Percentiles rank a stretch among this genome's conserved stretches.
Evolutionary conservation across 2,113 vertebrate species (phyloP).

Genomic region (Chionodraco myersi): DNA sequence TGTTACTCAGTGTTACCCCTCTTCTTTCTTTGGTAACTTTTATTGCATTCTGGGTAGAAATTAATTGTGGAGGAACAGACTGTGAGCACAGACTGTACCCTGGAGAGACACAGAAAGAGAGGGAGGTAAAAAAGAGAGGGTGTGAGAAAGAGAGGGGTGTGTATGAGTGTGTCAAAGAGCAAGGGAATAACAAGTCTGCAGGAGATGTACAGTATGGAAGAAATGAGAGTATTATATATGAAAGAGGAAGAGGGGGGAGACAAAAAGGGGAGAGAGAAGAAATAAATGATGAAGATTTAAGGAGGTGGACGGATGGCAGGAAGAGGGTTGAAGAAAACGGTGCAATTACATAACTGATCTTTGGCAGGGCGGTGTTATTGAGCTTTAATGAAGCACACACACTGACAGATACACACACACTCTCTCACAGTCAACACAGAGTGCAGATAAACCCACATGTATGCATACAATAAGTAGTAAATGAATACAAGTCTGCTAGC

Average conservation of each 20-base stretch:
- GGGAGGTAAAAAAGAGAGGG: slow-evolving; percentile 11
- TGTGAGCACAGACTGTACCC: slow-evolving; percentile 74
- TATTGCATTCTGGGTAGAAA: slow-evolving; percentile 74
- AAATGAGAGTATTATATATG: too few species aligned
- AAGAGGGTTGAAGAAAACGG: slow-evolving; percentile 67
- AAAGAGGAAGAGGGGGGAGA: not conserved
- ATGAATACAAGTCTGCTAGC: slow-evolving; percentile 12
- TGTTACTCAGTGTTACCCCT: slow-evolving; percentile 59
- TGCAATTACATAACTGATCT: slow-evolving; percentile 71
- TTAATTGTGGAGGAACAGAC: slow-evolving; percentile 65
- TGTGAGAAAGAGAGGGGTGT: slow-evolving; percentile 33
- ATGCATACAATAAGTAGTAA: slow-evolving; percentile 32
- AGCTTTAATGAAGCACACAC: slow-evolving; percentile 56
- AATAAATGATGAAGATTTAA: slow-evolving; percentile 27
- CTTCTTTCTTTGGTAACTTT: slow-evolving; percentile 65
- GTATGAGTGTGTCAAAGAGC: slow-evolving; percentile 39
- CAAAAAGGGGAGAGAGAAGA: not conserved
- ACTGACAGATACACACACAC: slow-evolving; percentile 25
- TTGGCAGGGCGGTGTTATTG: slow-evolving; percentile 65
- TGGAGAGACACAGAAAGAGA: slow-evolving; percentile 32
- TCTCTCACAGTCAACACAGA: slow-evolving; percentile 2
- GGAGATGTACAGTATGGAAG: not conserved
- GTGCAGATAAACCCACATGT: slow-evolving; percentile 7
- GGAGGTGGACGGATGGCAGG: slow-evolving; percentile 64
- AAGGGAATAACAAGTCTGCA: slow-evolving; percentile 30